Conservation (phyloP, 1,140 invertebrate species). For the Theocolax elegans region DNA sequence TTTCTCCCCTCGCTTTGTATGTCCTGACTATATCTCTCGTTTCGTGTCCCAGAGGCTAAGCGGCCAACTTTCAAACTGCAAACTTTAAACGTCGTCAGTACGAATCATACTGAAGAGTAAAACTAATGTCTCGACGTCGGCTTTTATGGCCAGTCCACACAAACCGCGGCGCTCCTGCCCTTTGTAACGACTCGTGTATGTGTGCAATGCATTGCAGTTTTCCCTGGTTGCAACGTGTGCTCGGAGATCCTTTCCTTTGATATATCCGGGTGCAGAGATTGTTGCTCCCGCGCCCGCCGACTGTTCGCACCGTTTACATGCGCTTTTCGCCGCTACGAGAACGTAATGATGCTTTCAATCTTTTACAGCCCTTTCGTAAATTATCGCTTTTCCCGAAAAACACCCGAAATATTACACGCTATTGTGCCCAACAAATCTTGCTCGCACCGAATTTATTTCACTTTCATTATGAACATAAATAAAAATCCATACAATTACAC, state of each 20-base stretch:
- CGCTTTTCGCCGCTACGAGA: too few species aligned
- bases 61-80: conserved; percentile 16
- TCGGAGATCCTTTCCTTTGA: conserved; percentile 21
- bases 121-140: conserved; percentile 8
- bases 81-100: conserved; percentile 16
- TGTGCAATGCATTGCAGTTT: neutral
- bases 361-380: too few species aligned
- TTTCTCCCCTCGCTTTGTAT: conserved; percentile 15
- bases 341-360: too few species aligned
- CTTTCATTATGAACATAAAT: too few species aligned
- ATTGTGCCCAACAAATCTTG: too few species aligned
- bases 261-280: neutral
- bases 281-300: neutral
- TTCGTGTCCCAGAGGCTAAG: conserved; percentile 12
- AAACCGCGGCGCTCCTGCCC: conserved; percentile 1
- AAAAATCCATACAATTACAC: too few species aligned
- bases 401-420: too few species aligned
- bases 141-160: conserved; percentile 4
- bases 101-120: neutral
- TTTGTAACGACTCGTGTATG: too few species aligned
- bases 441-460: too few species aligned
- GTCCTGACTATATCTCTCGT: neutral
- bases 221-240: neutral
- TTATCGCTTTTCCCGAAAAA: too few species aligned
- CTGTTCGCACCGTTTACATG: too few species aligned